Base-by-base conservation (phyloP, 2,888 invertebrate genomes). In the Calliopum simillimum region DNA sequence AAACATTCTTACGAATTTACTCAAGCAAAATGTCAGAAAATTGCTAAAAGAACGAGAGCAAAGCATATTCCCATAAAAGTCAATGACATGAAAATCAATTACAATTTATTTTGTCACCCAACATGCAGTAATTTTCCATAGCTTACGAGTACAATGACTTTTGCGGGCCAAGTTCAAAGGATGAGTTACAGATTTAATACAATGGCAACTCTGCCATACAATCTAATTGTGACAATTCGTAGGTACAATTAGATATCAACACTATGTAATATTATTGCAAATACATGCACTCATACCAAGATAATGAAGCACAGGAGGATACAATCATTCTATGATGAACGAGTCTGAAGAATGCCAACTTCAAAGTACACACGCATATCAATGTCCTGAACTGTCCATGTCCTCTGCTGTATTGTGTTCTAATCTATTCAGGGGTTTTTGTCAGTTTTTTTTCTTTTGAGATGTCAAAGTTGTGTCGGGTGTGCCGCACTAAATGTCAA, bases 221-320 rank as follows among this genome's bases (percentile, higher is more conserved):
- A n/a, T 8, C n/a, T 33, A 51, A 64, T 64, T 41, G 64, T 49
- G 16, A 51, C 64, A 47, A 49, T 47, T 63, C 25, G 62, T 11
- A 59, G 41, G 59, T 59, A 59, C 59, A 59, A 59, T 59, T 59
- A 59, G 16, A 59, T 59, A 41, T 59, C 59, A 59, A 59, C 59
- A 59, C 59, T 58, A 41, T 19, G 43, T n/a, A 59, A 33, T 12
- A 16, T 5, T 19, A 16, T 19, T 33, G 19, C 46, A 44, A 13
- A 46, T 44, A 61, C 23, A 49, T 16, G 16, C 13, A 62, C 46
- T 2, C 62, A 62, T 23, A 46, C 47, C 4, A 11, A 46, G 12
- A 23, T 23, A 49, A 62, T 16, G 62, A 12, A 25, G 1, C 13
- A 14, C 6, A 62, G 19, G 21, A 47, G 14, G 14, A 62, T 46